Evolutionary conservation across 2,797 vertebrate genomes (phyloP).

Genomic region (Characodon lateralis): DNA sequence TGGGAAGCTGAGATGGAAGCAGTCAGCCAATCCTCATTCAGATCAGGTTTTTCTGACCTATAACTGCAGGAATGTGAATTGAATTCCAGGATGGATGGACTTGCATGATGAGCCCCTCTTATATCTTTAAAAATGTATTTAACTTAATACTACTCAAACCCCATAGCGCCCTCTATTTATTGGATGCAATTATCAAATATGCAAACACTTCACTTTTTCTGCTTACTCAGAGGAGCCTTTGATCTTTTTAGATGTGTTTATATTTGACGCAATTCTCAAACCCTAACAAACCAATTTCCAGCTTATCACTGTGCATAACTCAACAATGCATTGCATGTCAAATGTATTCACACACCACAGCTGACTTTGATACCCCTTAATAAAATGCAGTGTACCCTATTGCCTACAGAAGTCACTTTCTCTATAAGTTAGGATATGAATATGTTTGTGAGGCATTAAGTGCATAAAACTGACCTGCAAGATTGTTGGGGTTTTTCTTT

Average conservation of each 20-base stretch:
- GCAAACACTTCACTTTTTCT: constrained; percentile 48
- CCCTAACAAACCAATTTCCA: constrained; percentile 6
- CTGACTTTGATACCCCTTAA: too few relatives aligned
- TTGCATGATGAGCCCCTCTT: constrained; percentile 41
- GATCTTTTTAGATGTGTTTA: constrained; percentile 16
- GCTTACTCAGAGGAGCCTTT: constrained; percentile 41
- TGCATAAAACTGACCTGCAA: too few relatives aligned
- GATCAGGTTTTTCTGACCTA: constrained; percentile 29
- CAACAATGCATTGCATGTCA: too few relatives aligned
- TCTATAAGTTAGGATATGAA: too few relatives aligned
- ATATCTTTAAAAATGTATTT: constrained; percentile 45
- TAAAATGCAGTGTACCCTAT: too few relatives aligned
- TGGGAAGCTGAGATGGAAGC: constrained; percentile 12
- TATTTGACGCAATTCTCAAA: constrained; percentile 2
- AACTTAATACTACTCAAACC: constrained; percentile 41
- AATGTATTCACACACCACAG: neutral
- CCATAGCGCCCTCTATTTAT: constrained; percentile 15
- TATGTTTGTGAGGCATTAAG: too few relatives aligned
- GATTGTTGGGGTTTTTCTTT: too few relatives aligned
- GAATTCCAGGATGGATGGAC: constrained; percentile 52
- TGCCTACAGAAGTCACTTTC: too few relatives aligned
- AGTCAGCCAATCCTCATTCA: constrained; percentile 39
- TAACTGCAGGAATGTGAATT: constrained; percentile 55
- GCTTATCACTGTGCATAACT: neutral
- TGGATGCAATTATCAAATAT: constrained; percentile 45